Conservation (phyloP, 30 jellyfish, hydroid and myxozoan genomes). For the Chrysaora quinquecirrha region DNA sequence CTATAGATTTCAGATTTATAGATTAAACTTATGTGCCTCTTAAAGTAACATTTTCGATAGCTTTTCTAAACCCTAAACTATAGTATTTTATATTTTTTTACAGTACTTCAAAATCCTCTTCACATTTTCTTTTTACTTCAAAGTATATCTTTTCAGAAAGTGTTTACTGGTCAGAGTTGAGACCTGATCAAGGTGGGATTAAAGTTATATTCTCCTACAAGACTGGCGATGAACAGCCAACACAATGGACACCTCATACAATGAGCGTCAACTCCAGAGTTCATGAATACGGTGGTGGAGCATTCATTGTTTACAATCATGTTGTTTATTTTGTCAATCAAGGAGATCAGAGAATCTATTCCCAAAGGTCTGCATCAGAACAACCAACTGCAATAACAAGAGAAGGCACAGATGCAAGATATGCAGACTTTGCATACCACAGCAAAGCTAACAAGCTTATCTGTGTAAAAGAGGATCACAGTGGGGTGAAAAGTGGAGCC, state of each 20-base stretch:
- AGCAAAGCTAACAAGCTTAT: slow-evolving; percentile 36
- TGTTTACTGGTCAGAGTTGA: slow-evolving; percentile 86
- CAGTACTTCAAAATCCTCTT: too few relatives aligned
- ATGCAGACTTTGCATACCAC: slow-evolving; percentile 80
- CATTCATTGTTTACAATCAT: slow-evolving; percentile 72
- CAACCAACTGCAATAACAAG: slow-evolving; percentile 40
- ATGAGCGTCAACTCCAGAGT: slow-evolving; percentile 65
- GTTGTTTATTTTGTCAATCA: slow-evolving; percentile 70
- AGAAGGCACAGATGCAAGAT: slow-evolving; percentile 51
- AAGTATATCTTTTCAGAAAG: slow-evolving; percentile 46
- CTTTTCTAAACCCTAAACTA: not conserved
- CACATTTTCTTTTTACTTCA: too few relatives aligned
- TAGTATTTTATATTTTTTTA: too few relatives aligned
- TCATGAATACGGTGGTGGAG: slow-evolving; percentile 95
- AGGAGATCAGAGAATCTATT: slow-evolving; percentile 60
- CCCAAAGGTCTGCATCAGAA: slow-evolving; percentile 32
- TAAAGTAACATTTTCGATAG: not conserved
- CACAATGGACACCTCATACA: slow-evolving; percentile 66
- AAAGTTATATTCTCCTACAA: slow-evolving; percentile 58
- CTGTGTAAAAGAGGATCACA: slow-evolving; percentile 91
- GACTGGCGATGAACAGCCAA: slow-evolving; percentile 33
- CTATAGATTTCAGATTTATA: too few relatives aligned
- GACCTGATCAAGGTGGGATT: slow-evolving; percentile 84
- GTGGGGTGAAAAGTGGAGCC: slow-evolving; percentile 60
- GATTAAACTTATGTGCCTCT: too few relatives aligned